phyloP scores from a whole-genome alignment of 2,797 vertebrate genomes.

The Pogoniulus pusillus region DNA sequence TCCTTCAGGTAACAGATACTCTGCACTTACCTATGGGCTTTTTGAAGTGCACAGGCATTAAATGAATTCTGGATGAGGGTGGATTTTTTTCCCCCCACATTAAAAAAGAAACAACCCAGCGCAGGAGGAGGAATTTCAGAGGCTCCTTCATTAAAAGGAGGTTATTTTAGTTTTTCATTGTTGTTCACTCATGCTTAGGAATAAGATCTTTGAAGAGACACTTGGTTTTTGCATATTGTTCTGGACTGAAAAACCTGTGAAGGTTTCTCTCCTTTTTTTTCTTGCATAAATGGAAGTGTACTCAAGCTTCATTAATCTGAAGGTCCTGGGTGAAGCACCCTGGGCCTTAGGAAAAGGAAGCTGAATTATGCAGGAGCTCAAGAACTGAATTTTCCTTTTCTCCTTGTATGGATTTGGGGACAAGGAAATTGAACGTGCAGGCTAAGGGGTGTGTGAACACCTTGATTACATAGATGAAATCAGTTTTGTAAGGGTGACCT shows the following conservation, averaged over 20 bases:
- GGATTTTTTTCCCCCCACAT: neutral
- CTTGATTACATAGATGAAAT: neutral
- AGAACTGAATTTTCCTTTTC: constrained; percentile 1
- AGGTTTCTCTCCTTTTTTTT: neutral
- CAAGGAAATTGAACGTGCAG: neutral
- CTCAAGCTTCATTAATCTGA: neutral
- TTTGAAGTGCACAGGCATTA: neutral
- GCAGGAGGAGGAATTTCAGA: neutral
- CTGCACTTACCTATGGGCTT: neutral
- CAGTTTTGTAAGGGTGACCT: neutral
- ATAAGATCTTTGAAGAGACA: neutral
- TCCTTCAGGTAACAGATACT: neutral
- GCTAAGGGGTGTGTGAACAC: neutral
- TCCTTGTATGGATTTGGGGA: neutral
- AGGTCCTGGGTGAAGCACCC: neutral
- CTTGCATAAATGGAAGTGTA: constrained; percentile 9
- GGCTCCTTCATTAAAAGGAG: neutral
- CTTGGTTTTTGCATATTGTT: neutral
- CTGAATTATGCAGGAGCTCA: neutral
- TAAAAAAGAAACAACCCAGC: neutral
- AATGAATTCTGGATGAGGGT: neutral
- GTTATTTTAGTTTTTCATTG: neutral
- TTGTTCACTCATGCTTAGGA: neutral
- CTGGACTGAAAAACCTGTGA: neutral
- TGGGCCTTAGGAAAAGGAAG: constrained; percentile 9